Evolutionary conservation across 2,797 vertebrate species (phyloP), one percentile per base, ranked within the genome.

Genomic region (Pogoniulus pusillus): DNA sequence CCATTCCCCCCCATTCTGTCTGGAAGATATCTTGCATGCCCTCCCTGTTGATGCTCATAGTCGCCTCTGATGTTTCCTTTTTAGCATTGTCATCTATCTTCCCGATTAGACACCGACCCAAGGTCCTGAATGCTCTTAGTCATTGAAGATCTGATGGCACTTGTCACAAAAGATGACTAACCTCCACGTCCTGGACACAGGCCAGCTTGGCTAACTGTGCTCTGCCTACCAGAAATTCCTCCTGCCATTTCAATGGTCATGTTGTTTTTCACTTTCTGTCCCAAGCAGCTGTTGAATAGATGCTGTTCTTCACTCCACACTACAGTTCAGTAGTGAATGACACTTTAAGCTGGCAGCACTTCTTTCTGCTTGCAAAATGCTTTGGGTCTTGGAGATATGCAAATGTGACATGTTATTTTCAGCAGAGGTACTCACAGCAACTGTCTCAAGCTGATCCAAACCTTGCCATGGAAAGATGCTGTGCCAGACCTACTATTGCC

Each of bases 191-290:
- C 82, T 93, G 86, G 91, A 81, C 78, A 60, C 0, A 2, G 59
- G 69, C 87, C 92, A 93, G 2, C 57, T 86, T 76, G 79, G 49
- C 79, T 81, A 26, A 64, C 90, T 68, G 27, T 1, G 1, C 60
- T 29, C 82, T 94, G 90, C 91, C 93, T 85, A 76, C 82, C 88
- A 94, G 79, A 89, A 93, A 94, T 82, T 81, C 91, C 73, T 87
- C 76, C 60, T 10, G 57, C 37, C 5, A 0, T 66, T 89, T 89
- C 76, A 89, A 23, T 81, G 79, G 27, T 10, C 45, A 3, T 8
- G 57, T n/a, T 94, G 63, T 85, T 93, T 85, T 64, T 49, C 69
- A 26, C 60, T 83, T 91, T 90, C 51, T 91, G 79, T 72, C 91
- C 76, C 78, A 79, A 89, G 41, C 26, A 89, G 74, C 66, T 62